Evolutionary conservation across 2,888 invertebrate genomes (phyloP), one percentile per base, ranked within the genome.

Genomic region (Anoplius nigerrimus): DNA sequence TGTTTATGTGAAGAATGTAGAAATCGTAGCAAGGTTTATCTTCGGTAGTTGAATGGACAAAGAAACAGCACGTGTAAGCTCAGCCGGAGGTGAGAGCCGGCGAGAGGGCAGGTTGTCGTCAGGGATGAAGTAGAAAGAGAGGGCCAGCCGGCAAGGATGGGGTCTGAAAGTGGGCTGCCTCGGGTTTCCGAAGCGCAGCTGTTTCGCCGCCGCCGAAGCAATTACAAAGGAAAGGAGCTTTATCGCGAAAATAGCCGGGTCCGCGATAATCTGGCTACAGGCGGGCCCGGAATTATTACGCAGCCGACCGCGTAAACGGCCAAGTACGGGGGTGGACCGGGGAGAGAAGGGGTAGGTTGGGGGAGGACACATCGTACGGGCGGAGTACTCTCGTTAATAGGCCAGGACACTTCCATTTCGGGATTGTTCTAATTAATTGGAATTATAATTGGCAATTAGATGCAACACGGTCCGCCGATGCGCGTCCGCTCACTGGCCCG

Each of bases 401-500:
- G 78, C 75, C 76, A 52, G 34, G 34, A 70, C 78, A 74, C 79
- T 78, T 82, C 75, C 82, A 82, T 84, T 85, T 81, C 75, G 71
- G 79, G 76, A 84, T 85, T 83, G 82, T 82, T 81, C 79, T 85
- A 86, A 87, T 86, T 86, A 87, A 86, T 86, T 82, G 80, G 79
- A 81, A 85, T 86, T 84, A 84, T 86, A 86, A 86, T 86, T 86
- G 84, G 81, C 85, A 86, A 85, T 86, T 85, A 86, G 80, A 73
- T 76, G 76, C 62, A 53, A 46, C 60, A 51, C 24, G 48, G 34
- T 34, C 3, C 8, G 11, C 34, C 34, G 53, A 62, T 20, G 63
- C 61, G 51, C 48, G 58, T 63, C 34, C 53, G 54, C 53, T 54
- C 57, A 63, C 16, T 21, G 42, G n/a, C 11, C 4, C 15, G 16